These are phyloP conservation scores for Ailurus styani DNA, from an alignment of 2,113 vertebrate genomes.

Conservation along the genomic window DNA sequence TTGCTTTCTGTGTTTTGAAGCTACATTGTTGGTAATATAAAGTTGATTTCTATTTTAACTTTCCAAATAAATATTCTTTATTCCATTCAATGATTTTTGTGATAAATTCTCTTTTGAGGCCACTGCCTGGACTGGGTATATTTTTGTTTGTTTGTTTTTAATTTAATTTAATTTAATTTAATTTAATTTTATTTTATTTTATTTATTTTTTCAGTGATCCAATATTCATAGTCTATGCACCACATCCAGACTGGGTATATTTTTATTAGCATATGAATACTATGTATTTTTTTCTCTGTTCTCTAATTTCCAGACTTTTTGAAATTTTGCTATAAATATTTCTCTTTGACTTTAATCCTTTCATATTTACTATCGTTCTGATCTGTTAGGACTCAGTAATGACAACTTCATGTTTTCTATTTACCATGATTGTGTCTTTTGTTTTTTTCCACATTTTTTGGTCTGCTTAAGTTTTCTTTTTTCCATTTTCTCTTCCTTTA, in stretches of 20 bases:
- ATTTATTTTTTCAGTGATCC: no score
- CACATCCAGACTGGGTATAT: accelerated
- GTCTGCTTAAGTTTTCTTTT: background rate
- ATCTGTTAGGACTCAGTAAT: background rate
- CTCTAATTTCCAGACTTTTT: background rate
- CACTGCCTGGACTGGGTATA: accelerated
- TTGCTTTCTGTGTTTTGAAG: background rate
- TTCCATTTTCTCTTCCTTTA: background rate
- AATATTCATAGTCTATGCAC: no score
- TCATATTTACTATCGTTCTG: background rate
- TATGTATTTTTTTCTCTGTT: background rate
- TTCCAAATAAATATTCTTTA: background rate
- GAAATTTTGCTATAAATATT: background rate
- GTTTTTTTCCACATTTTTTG: background rate
- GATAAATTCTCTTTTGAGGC: background rate
- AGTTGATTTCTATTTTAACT: background rate
- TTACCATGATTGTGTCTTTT: background rate
- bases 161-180: no score
- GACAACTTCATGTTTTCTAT: background rate
- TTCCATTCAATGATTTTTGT: background rate
- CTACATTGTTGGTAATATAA: background rate
- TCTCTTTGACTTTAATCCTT: background rate
- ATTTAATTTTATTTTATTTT: no score
- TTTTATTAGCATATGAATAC: background rate
- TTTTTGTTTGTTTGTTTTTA: no score